A percentile compares a stretch with the other conserved stretches of the same genome.
Conservation (phyloP, 2,888 invertebrate species). For the Pycnomerus fuliginosus region DNA sequence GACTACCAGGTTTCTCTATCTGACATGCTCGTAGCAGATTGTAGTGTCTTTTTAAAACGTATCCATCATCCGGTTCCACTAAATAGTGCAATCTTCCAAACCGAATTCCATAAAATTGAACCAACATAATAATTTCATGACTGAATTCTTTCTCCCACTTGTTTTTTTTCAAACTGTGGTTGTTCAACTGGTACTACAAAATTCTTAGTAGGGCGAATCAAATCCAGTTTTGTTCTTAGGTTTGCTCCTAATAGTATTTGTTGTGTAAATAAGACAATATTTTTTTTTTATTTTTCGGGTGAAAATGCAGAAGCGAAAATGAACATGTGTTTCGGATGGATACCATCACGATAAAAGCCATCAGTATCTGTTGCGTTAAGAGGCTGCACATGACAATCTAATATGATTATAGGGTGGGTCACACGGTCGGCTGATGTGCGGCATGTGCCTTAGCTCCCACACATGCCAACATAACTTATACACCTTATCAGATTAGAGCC, state of each 20-base stretch:
- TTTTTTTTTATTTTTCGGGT: not conserved
- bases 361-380: slow-evolving; percentile 16
- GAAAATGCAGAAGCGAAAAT: not conserved
- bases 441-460: slow-evolving; percentile 36
- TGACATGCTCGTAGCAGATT: no score
- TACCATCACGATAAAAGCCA: slow-evolving; percentile 20
- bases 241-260: no score
- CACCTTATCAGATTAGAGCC: slow-evolving; percentile 40
- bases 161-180: no score
- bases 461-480: slow-evolving; percentile 36
- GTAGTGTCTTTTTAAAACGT: no score
- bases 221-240: no score
- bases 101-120: no score
- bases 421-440: no score
- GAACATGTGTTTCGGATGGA: slow-evolving; percentile 23
- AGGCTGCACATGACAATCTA: slow-evolving; percentile 45
- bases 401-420: slow-evolving; percentile 41
- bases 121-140: no score
- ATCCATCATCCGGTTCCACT: no score
- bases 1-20: no score
- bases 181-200: not conserved
- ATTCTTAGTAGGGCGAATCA: not conserved
- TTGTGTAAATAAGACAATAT: not conserved
- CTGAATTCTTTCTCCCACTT: no score
- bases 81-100: no score